Base-by-base conservation (phyloP, 2,888 invertebrate species). In the Tipula vernalis region DNA sequence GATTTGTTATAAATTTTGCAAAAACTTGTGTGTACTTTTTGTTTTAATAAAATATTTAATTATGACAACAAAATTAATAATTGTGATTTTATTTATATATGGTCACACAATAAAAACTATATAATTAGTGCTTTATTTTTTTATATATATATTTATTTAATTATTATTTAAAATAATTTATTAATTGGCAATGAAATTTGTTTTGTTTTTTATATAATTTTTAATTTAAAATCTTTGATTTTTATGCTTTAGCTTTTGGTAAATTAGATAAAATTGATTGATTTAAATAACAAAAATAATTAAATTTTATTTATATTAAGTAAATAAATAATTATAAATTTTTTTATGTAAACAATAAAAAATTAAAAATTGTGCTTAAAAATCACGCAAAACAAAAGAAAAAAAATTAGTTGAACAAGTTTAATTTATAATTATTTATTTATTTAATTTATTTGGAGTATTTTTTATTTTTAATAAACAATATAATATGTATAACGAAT, bases 1-100 rank as follows among this genome's bases (percentile, higher is more conserved):
- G 39, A 18, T 85, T 44, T 44, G 85, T 85, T 85, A 42, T 85
- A 39, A 85, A 36, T 85, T 85, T 85, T 85, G 39, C 15, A 85
- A 85, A 85, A 85, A 42, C 41, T 36, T 84, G 36, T 84, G 36
- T 41, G 36, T 84, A 39, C 39, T 84, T 84, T 36, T 83, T 39
- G 28, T 39, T 36, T 83, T 83, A 83, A 83, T 83, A 15, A 71
- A 28, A 71, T 71, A 71, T 71, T 71, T 71, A 28, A 71, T 71
- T 71, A 71, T 71, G 71, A 71, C 71, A 71, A 71, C 71, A 71
- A 71, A 71, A 71, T 71, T 71, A 71, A 71, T 71, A 71, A 71
- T 71, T 18, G 71, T 71, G 71, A 71, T 71, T 51, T 71, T 71
- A 71, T 51, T 28, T 71, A 71, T 71, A 12, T 71, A 71, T 18